These are phyloP conservation scores for Calliopsis andreniformis DNA, from an alignment of 1,140 invertebrate species.

Conservation along the genomic window DNA sequence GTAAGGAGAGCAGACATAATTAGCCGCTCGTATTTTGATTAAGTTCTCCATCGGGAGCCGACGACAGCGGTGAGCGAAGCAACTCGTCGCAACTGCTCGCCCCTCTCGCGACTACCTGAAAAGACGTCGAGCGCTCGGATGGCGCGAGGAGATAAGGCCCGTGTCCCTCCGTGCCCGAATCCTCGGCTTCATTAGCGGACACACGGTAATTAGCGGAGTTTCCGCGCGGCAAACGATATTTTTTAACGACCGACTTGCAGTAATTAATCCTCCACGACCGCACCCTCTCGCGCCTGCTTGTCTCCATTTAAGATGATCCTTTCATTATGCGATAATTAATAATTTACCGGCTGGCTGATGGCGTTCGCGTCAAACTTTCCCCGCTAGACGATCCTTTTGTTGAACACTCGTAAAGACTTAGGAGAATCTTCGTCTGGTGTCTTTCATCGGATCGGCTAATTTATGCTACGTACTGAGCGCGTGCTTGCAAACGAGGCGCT, in stretches of 20 bases:
- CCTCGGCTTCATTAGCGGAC: conserved; percentile 37
- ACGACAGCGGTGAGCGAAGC: background rate
- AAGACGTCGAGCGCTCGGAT: background rate
- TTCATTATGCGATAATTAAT: background rate
- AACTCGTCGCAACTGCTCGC: background rate
- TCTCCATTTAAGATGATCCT: background rate
- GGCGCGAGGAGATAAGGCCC: background rate
- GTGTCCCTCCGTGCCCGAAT: background rate
- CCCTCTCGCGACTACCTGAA: too few species aligned
- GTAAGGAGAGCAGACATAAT: conserved; percentile 57
- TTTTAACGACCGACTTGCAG: background rate
- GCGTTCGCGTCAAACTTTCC: background rate
- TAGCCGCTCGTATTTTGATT: conserved; percentile 62
- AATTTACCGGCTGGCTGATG: background rate
- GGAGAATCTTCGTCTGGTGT: too few species aligned
- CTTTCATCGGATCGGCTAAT: too few species aligned
- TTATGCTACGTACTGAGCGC: too few species aligned
- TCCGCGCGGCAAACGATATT: background rate
- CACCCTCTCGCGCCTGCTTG: too few species aligned
- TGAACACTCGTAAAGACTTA: background rate
- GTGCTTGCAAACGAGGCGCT: too few species aligned
- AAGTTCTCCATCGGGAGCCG: conserved; percentile 35
- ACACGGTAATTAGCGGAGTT: conserved; percentile 24
- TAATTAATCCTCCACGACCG: conserved; percentile 50
- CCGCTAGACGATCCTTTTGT: background rate